A percentile compares a stretch with the other conserved stretches of the same genome.
These are phyloP conservation scores for Columba guinea DNA, from an alignment of 2,797 vertebrate genomes.

Conservation along the genomic window DNA sequence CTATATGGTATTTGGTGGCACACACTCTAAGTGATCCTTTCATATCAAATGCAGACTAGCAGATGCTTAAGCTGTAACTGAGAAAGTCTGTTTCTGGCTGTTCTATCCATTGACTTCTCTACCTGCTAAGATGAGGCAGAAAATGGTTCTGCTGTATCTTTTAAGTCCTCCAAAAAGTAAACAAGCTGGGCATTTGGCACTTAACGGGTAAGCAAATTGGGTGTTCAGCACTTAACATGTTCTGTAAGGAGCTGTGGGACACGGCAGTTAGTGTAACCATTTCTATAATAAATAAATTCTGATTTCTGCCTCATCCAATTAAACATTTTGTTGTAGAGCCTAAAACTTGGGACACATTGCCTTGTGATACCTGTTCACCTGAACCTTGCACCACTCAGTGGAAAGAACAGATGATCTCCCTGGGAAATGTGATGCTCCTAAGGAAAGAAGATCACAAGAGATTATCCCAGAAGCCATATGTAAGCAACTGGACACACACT, in stretches of 20 bases:
- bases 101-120: background rate
- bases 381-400: background rate
- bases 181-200: too few relatives aligned
- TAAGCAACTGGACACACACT: accelerated
- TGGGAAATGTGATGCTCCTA: background rate
- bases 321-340: background rate
- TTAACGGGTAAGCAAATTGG: background rate
- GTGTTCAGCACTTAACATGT: background rate
- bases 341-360: background rate
- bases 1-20: background rate
- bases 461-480: background rate
- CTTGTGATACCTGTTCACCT: background rate
- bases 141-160: background rate
- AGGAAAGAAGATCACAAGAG: background rate
- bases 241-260: background rate
- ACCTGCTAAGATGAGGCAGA: background rate
- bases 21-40: background rate
- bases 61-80: background rate
- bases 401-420: background rate
- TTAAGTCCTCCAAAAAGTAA: background rate
- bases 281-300: background rate
- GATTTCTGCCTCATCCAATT: background rate
- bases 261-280: background rate
- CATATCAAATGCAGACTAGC: background rate
- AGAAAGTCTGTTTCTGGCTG: background rate